A percentile compares a stretch with the other conserved stretches of the same genome.
phyloP scores from a whole-genome alignment of 1,140 invertebrate genomes.

The Zaprionus capensis region DNA sequence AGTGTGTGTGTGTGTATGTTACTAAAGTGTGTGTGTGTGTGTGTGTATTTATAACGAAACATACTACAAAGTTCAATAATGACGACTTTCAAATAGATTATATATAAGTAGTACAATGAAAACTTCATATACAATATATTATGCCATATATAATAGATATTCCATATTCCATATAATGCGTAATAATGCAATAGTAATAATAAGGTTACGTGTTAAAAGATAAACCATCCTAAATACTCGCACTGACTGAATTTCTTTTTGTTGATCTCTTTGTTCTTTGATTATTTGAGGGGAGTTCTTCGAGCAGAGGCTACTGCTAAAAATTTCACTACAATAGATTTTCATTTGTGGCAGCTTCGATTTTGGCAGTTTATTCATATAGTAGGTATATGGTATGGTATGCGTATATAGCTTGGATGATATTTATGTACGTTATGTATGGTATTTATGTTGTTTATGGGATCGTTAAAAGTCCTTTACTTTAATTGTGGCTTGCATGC shows the following conservation, averaged over 20 bases:
- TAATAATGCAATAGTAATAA: conserved; percentile 79
- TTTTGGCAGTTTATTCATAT: conserved; percentile 67
- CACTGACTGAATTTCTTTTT: conserved; percentile 47
- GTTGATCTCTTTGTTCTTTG: conserved; percentile 24
- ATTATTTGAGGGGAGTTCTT: conserved; percentile 15
- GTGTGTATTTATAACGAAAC: conserved; percentile 72
- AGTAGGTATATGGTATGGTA: conserved; percentile 44
- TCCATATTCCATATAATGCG: conserved; percentile 65
- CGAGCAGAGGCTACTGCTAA: conserved; percentile 42
- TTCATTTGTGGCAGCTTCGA: conserved; percentile 63
- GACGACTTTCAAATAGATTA: conserved; percentile 73
- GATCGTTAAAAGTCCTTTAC: conserved; percentile 55
- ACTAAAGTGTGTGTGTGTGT: conserved; percentile 43
- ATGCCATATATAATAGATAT: conserved; percentile 73
- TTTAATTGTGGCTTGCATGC: conserved; percentile 59
- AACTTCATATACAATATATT: conserved; percentile 79
- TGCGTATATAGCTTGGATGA: conserved; percentile 46
- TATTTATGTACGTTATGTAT: conserved; percentile 38
- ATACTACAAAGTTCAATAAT: conserved; percentile 78
- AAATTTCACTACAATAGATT: conserved; percentile 57
- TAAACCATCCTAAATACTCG: conserved; percentile 45
- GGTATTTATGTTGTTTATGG: conserved; percentile 32
- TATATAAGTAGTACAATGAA: conserved; percentile 79
- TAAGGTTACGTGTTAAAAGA: conserved; percentile 50
- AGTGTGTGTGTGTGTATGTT: conserved; percentile 37